These are phyloP conservation scores for Meriones psammophilus DNA, from an alignment of 2,797 vertebrate genomes.

Conservation along the genomic window DNA sequence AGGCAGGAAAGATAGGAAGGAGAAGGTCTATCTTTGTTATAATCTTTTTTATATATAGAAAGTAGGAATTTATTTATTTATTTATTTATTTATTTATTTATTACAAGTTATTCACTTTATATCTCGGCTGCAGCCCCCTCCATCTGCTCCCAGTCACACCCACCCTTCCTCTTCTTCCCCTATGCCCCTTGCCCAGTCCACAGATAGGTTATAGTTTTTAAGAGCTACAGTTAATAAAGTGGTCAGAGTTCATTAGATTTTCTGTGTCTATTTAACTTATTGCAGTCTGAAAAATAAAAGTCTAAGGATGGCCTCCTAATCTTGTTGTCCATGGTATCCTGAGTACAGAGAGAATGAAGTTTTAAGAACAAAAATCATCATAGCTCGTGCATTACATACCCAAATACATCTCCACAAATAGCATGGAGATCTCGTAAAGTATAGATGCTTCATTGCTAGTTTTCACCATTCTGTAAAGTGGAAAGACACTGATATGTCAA, in stretches of 20 bases:
- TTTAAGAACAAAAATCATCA: slow-evolving; percentile 17
- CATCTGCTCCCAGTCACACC: too few relatives aligned
- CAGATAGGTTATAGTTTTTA: not conserved
- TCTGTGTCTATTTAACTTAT: not conserved
- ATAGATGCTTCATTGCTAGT: slow-evolving; percentile 7
- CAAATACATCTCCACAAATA: not conserved
- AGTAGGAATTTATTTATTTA: too few relatives aligned
- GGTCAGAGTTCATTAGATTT: slow-evolving; percentile 2
- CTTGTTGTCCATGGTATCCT: not conserved
- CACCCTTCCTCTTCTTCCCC: too few relatives aligned
- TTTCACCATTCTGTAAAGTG: slow-evolving; percentile 15
- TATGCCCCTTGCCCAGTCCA: too few relatives aligned
- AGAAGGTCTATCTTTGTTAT: not conserved
- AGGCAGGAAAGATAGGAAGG: not conserved
- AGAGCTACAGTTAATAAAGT: slow-evolving; percentile 4
- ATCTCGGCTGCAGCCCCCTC: too few relatives aligned
- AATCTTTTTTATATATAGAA: too few relatives aligned
- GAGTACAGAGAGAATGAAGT: not conserved
- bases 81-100: too few relatives aligned
- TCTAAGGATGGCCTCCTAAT: not conserved
- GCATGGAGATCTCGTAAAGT: not conserved
- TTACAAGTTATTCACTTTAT: too few relatives aligned
- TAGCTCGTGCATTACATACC: not conserved
- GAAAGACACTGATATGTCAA: not conserved
- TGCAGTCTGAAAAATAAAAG: not conserved